A percentile compares a stretch with the other conserved stretches of the same genome.
These are phyloP conservation scores for Microplitis demolitor DNA, from an alignment of 1,140 invertebrate genomes.

Conservation along the genomic window DNA sequence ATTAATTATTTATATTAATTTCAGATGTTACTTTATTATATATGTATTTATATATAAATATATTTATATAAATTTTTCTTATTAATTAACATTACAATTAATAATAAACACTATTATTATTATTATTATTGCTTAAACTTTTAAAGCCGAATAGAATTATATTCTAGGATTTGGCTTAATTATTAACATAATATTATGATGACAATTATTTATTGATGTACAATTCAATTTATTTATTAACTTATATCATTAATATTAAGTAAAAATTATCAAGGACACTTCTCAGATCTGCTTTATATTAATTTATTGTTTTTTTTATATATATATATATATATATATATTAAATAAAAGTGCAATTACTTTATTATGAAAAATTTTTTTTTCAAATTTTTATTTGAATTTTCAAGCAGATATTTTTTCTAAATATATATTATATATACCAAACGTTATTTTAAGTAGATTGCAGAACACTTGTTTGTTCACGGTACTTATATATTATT, in stretches of 20 bases:
- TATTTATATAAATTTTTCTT: slow-evolving; percentile 5
- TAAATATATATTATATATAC: slow-evolving; percentile 31
- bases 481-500: neutral
- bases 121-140: neutral
- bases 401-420: neutral
- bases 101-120: neutral
- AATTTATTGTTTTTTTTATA: no score
- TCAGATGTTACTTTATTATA: neutral
- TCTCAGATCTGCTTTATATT: no score
- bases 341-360: no score
- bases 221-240: no score
- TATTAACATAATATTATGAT: neutral
- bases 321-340: no score
- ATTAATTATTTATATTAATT: neutral
- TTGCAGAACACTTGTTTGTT: slow-evolving; percentile 49
- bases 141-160: neutral
- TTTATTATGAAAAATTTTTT: neutral
- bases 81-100: neutral
- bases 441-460: slow-evolving; percentile 49
- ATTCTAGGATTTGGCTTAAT: neutral
- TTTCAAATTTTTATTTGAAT: neutral
- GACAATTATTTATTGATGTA: no score
- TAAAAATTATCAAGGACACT: no score
- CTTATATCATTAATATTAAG: no score
- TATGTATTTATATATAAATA: neutral